Base-by-base conservation (phyloP, 2,888 invertebrate species). In the Nudaria mundana region DNA sequence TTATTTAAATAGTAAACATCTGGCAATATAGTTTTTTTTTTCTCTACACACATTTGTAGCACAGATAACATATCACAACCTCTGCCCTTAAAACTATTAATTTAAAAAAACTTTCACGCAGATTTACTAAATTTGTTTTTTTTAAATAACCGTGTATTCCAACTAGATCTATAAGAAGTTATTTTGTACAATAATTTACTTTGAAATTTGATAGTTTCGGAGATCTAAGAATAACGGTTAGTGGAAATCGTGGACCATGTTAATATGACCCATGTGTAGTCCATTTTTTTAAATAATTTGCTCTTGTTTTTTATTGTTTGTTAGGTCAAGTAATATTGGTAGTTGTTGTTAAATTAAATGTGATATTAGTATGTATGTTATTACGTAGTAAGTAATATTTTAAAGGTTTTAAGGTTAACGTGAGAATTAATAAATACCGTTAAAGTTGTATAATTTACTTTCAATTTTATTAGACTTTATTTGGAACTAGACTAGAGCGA, bases 61-160 rank as follows among this genome's bases (percentile, higher is more conserved):
- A 45, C 37, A 43, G 23, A 53, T 54, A 51, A 56, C 32, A 33
- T 54, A 54, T 54, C 33, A 14, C 52, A 55, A 69, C 70, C 70
- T 69, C 30, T 63, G 56, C 53, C 55, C 69, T 60, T 56, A 48
- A 52, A 37, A 48, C 44, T 52, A 68, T 68, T 60, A 65, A 68
- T 68, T 53, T 56, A 40, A 30, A n/a, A 30, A 45, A 60, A 68
- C 69, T 68, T 70, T 70, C 70, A 66, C 57, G 56, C 55, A 42
- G 57, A 63, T 59, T 60, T 51, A n/a, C n/a, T n/a, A 61, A 54
- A 57, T 59, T 50, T 56, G 63, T 58, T 56, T 32, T 42, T 42
- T 33, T 37, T 33, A 30, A 30, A 24, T 6, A 15, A 22, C 10
- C 14, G 8, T 14, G 37, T 7, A 30, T n/a, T 24, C 6, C 28